Percentiles rank a stretch among this genome's conserved stretches.
These are phyloP conservation scores for Meleagris gallopavo DNA, from an alignment of 2,113 vertebrate genomes.

Conservation along the genomic window DNA sequence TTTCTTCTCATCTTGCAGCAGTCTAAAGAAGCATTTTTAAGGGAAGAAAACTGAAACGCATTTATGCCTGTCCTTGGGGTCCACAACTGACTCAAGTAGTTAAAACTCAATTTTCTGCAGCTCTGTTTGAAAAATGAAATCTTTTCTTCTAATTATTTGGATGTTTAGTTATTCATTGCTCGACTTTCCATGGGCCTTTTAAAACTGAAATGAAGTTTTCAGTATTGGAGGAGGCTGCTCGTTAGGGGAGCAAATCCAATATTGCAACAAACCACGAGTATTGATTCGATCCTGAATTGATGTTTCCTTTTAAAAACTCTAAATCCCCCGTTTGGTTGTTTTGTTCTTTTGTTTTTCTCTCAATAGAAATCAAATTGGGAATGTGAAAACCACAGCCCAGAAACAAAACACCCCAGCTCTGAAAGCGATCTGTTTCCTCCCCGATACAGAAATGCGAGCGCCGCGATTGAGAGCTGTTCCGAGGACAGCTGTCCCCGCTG, in stretches of 20 bases:
- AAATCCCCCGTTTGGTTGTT: neutral
- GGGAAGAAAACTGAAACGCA: neutral
- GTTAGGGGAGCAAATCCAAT: neutral
- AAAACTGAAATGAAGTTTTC: neutral
- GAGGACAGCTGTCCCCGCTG: neutral
- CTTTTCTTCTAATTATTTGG: neutral
- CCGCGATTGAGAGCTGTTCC: neutral
- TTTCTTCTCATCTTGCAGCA: neutral
- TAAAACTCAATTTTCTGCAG: neutral
- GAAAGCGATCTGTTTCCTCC: neutral
- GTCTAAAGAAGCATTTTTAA: neutral
- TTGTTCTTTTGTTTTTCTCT: neutral
- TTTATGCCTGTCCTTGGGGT: neutral
- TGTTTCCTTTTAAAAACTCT: neutral
- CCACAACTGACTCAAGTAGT: neutral
- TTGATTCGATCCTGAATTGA: neutral
- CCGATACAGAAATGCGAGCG: neutral
- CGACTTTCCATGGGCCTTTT: neutral
- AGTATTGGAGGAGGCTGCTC: neutral
- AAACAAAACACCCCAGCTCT: neutral
- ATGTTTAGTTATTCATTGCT: neutral
- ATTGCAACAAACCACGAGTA: neutral
- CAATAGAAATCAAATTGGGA: neutral
- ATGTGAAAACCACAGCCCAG: neutral
- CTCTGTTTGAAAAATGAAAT: neutral